phyloP scores from a whole-genome alignment of 2,888 invertebrate species.

The Calliphora vomitoria region DNA sequence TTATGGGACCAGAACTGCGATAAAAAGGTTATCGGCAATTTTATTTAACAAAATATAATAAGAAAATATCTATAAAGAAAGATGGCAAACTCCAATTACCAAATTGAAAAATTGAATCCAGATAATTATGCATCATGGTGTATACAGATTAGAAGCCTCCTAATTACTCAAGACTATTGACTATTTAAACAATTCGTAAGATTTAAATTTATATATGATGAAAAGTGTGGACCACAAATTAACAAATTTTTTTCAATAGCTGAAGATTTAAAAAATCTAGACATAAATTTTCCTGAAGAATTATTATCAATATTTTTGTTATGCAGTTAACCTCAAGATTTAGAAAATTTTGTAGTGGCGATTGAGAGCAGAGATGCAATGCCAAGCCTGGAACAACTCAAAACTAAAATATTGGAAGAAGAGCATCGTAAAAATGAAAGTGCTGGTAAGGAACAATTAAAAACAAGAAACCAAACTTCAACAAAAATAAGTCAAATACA shows the following conservation, averaged over 20 bases:
- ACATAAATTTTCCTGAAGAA: slow-evolving; percentile 1
- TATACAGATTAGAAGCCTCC: not conserved
- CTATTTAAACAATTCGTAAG: not conserved
- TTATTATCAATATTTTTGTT: not conserved
- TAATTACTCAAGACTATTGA: slow-evolving; percentile 1
- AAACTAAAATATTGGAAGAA: not conserved
- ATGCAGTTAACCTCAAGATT: not conserved
- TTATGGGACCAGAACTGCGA: not conserved
- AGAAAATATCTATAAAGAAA: not conserved
- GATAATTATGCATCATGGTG: slow-evolving; percentile 4
- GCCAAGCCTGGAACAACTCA: not conserved
- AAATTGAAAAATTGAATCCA: not conserved
- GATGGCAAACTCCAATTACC: not conserved
- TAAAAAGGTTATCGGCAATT: not conserved
- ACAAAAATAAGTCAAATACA: not conserved
- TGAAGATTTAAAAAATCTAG: slow-evolving; percentile 6
- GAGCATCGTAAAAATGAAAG: not conserved
- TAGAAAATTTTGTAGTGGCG: slow-evolving; percentile 8
- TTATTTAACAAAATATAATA: not conserved
- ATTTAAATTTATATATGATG: not conserved
- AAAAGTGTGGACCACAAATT: not conserved
- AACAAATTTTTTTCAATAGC: not conserved
- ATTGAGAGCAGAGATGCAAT: slow-evolving; percentile 2
- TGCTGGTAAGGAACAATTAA: not conserved
- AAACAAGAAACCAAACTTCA: not conserved